Evolutionary conservation across 1,140 invertebrate genomes (phyloP).

Genomic region (honey bee (Apis mellifera)): DNA sequence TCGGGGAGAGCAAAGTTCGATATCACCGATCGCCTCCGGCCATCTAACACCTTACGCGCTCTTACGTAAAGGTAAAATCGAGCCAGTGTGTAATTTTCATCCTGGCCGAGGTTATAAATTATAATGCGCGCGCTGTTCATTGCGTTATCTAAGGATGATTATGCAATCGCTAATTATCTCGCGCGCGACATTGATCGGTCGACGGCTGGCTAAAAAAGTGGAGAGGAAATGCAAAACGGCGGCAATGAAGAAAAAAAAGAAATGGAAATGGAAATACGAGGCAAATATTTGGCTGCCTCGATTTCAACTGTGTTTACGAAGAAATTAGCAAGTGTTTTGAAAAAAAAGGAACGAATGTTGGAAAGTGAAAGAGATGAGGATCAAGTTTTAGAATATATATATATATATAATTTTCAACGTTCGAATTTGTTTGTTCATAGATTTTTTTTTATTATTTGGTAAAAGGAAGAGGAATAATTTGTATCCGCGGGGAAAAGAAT

Average conservation of each 20-base stretch:
- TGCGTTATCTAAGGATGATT: slow-evolving; percentile 28
- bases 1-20: background rate
- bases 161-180: background rate
- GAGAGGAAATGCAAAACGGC: slow-evolving; percentile 7
- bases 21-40: background rate
- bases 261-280: background rate
- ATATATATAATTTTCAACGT: no score
- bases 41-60: background rate
- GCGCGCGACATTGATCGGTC: no score
- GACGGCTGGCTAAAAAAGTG: no score
- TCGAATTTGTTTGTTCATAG: no score
- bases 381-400: no score
- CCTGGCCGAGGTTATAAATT: slow-evolving; percentile 32
- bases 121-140: slow-evolving; percentile 10
- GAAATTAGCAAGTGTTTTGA: background rate
- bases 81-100: slow-evolving; percentile 30
- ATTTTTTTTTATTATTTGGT: no score
- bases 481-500: background rate
- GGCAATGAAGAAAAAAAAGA: no score
- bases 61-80: slow-evolving; percentile 48
- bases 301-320: slow-evolving; percentile 16
- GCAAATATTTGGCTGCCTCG: slow-evolving; percentile 1
- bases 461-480: background rate
- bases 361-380: background rate
- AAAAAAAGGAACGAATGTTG: background rate